Evolutionary conservation across 2,797 vertebrate species (phyloP).

Genomic region (Falco columbarius): DNA sequence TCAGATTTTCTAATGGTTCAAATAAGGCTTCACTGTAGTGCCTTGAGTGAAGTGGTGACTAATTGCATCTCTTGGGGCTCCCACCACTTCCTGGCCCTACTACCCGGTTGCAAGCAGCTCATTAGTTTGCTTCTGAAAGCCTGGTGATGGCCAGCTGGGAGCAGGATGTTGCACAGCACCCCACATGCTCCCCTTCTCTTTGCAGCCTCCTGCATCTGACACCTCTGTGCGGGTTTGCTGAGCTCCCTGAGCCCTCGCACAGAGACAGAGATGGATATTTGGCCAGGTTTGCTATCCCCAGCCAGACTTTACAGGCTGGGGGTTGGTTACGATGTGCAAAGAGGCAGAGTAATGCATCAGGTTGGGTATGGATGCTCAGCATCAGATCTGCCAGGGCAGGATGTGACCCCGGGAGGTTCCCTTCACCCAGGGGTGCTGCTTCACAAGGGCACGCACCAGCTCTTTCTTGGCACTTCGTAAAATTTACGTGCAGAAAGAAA

Average conservation of each 20-base stretch:
- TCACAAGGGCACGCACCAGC: not conserved
- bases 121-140: not conserved
- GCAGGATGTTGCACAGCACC: not conserved
- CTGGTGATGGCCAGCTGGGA: too few species aligned
- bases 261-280: rapidly evolving
- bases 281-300: too few species aligned
- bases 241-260: not conserved
- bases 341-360: rapidly evolving
- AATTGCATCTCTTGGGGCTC: not conserved
- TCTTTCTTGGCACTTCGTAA: not conserved
- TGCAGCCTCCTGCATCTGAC: rapidly evolving
- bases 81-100: not conserved
- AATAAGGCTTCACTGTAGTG: not conserved
- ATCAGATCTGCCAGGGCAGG: not conserved
- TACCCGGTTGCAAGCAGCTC: not conserved
- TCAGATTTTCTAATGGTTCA: not conserved
- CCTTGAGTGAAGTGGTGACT: not conserved
- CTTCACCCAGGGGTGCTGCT: not conserved
- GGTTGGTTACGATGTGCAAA: too few species aligned
- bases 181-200: rapidly evolving
- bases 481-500: not conserved
- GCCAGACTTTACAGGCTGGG: rapidly evolving
- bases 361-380: not conserved
- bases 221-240: rapidly evolving
- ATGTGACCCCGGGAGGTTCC: rapidly evolving